Conservation (phyloP, 2,797 vertebrate species). For the Sebastes steindachneri region DNA sequence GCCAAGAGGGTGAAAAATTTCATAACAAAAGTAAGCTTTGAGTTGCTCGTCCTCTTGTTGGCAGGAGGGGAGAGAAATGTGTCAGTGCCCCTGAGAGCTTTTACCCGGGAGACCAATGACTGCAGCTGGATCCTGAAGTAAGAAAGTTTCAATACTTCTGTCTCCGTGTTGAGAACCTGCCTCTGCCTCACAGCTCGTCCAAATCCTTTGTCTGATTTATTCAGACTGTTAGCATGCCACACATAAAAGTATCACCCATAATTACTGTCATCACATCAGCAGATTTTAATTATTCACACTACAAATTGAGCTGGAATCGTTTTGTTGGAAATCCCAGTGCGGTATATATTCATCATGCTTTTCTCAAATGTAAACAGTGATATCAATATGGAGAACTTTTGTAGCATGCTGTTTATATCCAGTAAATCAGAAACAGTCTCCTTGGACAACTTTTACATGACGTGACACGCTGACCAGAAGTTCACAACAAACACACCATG, state of each 20-base stretch:
- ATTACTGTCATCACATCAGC: conserved; percentile 60
- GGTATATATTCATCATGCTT: conserved; percentile 27
- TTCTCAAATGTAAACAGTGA: conserved; percentile 34
- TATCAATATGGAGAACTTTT: conserved; percentile 17
- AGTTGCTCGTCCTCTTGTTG: conserved; percentile 20
- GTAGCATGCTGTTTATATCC: neutral
- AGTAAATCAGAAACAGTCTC: conserved; percentile 12
- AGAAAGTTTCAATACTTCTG: conserved; percentile 26
- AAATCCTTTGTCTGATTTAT: conserved; percentile 24
- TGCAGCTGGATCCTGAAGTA: conserved; percentile 42
- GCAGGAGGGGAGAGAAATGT: conserved; percentile 37
- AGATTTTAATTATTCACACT: conserved; percentile 61
- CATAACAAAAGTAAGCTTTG: conserved; percentile 38
- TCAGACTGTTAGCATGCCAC: conserved; percentile 18
- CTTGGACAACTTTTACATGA: neutral
- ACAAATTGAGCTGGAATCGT: conserved; percentile 37
- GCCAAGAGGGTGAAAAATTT: conserved; percentile 25
- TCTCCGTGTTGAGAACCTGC: conserved; percentile 2
- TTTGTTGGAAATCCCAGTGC: conserved; percentile 26
- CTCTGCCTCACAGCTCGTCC: neutral
- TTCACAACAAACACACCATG: neutral
- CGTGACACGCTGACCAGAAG: conserved; percentile 5
- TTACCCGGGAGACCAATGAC: conserved; percentile 17
- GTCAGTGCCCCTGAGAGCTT: conserved; percentile 58
- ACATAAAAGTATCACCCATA: conserved; percentile 40